These are phyloP conservation scores for Hydriomena furcata DNA, from an alignment of 2,888 invertebrate genomes.

Conservation along the genomic window DNA sequence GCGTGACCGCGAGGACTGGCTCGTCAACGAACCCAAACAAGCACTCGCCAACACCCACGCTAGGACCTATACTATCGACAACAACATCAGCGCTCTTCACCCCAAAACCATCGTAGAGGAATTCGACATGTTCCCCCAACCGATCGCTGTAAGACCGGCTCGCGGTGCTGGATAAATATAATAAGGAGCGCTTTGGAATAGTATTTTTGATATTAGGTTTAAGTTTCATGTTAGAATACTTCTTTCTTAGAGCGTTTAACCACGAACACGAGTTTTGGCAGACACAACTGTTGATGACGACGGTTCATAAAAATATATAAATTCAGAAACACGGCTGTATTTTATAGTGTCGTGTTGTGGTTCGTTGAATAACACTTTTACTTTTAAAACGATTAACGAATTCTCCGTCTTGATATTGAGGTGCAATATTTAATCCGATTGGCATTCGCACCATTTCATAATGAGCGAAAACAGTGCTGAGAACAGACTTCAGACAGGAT, in stretches of 20 bases:
- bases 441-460: constrained; percentile 2
- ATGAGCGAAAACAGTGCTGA: background rate
- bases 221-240: constrained; percentile 27
- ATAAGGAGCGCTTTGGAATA: background rate
- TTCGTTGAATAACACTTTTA: no score
- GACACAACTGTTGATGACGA: no score
- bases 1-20: constrained; percentile 62
- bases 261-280: no score
- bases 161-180: constrained; percentile 40
- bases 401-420: background rate
- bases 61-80: constrained; percentile 79
- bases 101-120: constrained; percentile 84
- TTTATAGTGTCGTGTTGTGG: no score
- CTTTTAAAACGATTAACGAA: constrained; percentile 17
- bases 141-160: constrained; percentile 40
- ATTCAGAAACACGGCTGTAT: no score
- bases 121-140: constrained; percentile 69
- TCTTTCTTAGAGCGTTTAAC: constrained; percentile 11
- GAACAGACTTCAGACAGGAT: background rate
- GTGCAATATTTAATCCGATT: background rate
- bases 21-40: constrained; percentile 62
- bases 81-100: constrained; percentile 80
- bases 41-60: constrained; percentile 75
- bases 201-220: constrained; percentile 33
- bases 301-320: no score